Evolutionary conservation across 1,140 invertebrate species (phyloP), one percentile per base, ranked within the genome.

Genomic region (Anastrepha ludens): DNA sequence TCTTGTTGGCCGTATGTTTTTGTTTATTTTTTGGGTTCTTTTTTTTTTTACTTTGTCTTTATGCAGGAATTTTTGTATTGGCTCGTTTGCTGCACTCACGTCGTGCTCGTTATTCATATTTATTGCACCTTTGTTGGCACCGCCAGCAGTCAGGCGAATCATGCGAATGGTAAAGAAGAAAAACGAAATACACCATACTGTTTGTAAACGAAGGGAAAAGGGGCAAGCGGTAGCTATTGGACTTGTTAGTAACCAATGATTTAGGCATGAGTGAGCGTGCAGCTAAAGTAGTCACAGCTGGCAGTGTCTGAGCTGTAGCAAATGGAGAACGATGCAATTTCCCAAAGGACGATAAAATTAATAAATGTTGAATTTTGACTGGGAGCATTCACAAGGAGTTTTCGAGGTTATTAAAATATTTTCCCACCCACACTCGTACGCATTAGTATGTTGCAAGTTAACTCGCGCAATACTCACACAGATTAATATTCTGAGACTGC

Each of bases 1-100:
- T 74, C 11, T 67, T 67, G 64, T 39, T 29, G 8, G 50, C 50
- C 29, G 29, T 55, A 8, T 55, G 50, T 55, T 55, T 55, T 55
- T 11, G 6, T 55, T 55, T 55, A 6, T 55, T 62, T 62, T 62
- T 62, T 62, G 9, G 60, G 5, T 62, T n/a, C 0, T 62, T 7
- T 1, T 58, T 58, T 58, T 13, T 58, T 58, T 58, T 62, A 17
- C 15, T 62, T 62, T 62, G 13, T 62, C 13, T 62, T n/a, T 62
- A 15, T 62, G 15, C 1, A 55, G 50, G 50, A 55, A 44, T 74
- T 47, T 74, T 74, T 74, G 44, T 41, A 74, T 74, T 74, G 41
- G 67, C 67, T 44, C 41, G 44, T 74, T 17, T 74, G 41, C 67
- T 74, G 67, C 67, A 74, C 67, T 74, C 67, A 74, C 67, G 67